phyloP scores from a whole-genome alignment of 2,888 invertebrate species.

The Nomada ruficornis region DNA sequence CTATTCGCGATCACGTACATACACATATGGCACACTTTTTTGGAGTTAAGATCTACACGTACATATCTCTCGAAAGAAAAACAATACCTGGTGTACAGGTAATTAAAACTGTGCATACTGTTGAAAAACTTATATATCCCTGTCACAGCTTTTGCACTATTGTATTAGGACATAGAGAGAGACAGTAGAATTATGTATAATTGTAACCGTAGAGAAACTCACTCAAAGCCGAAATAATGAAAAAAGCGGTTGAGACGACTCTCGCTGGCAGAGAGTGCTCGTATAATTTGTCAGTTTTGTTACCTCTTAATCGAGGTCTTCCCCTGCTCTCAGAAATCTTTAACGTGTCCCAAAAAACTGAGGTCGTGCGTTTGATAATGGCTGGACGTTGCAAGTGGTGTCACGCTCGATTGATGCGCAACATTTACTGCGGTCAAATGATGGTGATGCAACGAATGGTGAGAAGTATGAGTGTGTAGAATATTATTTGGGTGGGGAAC shows the following conservation, averaged over 20 bases:
- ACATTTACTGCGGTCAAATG: conserved; percentile 79
- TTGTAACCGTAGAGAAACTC: conserved; percentile 55
- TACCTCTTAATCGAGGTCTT: conserved; percentile 80
- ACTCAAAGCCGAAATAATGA: conserved; percentile 53
- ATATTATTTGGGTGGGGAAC: conserved; percentile 84
- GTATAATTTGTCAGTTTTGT: conserved; percentile 63
- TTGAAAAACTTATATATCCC: conserved; percentile 23
- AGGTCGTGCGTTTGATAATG: conserved; percentile 83
- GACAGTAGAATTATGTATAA: conserved; percentile 33
- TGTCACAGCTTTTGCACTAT: conserved; percentile 37
- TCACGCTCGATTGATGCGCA: conserved; percentile 78
- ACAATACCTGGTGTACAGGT: conserved; percentile 29
- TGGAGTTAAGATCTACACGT: conserved; percentile 36
- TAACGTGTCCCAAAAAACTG: conserved; percentile 81
- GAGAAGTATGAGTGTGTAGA: conserved; percentile 80
- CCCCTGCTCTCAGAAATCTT: conserved; percentile 83
- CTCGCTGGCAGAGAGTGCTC: conserved; percentile 35
- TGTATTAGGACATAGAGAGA: conserved; percentile 62
- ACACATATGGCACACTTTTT: conserved; percentile 47
- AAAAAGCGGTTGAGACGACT: conserved; percentile 41
- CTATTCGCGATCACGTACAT: conserved; percentile 43
- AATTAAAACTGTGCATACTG: conserved; percentile 40
- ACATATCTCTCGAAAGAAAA: conserved; percentile 31
- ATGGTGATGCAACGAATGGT: conserved; percentile 79
- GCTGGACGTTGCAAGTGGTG: conserved; percentile 78